Evolutionary conservation across 2,888 invertebrate species (phyloP).

Genomic region (Protophormia terraenovae): DNA sequence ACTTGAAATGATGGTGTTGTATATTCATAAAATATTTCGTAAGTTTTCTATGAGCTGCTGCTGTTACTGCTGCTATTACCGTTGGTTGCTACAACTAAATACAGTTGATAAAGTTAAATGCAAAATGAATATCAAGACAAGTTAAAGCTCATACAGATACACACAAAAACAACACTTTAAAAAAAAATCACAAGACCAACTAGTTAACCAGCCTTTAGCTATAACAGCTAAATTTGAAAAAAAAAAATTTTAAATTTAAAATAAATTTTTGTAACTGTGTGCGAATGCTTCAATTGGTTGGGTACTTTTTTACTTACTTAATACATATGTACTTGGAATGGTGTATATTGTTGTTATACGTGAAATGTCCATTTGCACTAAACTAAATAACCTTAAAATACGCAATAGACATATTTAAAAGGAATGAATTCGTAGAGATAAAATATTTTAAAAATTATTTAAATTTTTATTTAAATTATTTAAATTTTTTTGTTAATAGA

Average conservation of each 20-base stretch:
- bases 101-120: slow-evolving; percentile 15
- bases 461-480: no score
- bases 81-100: neutral
- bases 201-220: slow-evolving; percentile 50
- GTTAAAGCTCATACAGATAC: slow-evolving; percentile 7
- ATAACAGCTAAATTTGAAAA: slow-evolving; percentile 35
- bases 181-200: slow-evolving; percentile 50
- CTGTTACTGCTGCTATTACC: neutral
- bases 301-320: neutral
- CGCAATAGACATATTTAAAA: neutral
- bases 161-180: no score
- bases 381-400: slow-evolving; percentile 30
- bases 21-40: slow-evolving; percentile 61
- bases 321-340: neutral
- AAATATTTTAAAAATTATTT: no score
- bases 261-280: neutral
- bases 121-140: slow-evolving; percentile 29
- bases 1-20: slow-evolving; percentile 48
- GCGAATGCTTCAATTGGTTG: neutral
- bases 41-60: slow-evolving; percentile 47
- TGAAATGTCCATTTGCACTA: slow-evolving; percentile 39
- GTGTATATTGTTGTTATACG: neutral
- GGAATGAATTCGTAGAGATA: slow-evolving; percentile 6
- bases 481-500: no score
- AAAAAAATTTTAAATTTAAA: neutral